Conservation (phyloP, 1,140 invertebrate genomes). For the Dermatophagoides farinae region DNA sequence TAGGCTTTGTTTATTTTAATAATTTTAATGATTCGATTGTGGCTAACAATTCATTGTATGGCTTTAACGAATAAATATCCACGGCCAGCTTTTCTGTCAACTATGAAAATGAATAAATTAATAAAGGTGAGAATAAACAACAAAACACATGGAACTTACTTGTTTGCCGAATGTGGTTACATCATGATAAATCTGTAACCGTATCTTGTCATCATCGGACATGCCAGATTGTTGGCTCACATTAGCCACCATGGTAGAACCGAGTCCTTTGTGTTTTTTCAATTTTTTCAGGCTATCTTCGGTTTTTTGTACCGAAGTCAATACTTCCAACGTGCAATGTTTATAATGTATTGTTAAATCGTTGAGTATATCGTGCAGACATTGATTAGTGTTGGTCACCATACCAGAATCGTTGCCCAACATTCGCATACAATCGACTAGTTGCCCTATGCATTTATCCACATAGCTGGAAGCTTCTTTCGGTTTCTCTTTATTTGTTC, state of each 20-base stretch:
- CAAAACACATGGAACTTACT: too few relatives aligned
- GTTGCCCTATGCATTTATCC: constrained; percentile 38
- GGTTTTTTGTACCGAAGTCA: constrained; percentile 78
- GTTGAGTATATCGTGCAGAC: constrained; percentile 37
- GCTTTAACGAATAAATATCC: background rate
- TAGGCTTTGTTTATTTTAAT: constrained; percentile 4
- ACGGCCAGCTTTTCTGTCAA: background rate
- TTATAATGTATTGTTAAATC: constrained; percentile 38
- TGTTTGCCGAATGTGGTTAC: constrained; percentile 35
- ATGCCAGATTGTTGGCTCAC: constrained; percentile 24
- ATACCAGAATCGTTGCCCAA: constrained; percentile 12
- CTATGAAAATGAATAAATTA: background rate
- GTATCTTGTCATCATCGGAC: constrained; percentile 78
- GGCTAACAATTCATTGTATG: background rate
- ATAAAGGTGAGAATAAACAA: background rate
- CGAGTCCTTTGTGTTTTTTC: constrained; percentile 45
- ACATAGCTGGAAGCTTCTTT: constrained; percentile 56
- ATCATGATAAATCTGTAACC: constrained; percentile 67
- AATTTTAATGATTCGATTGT: constrained; percentile 3
- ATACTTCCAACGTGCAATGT: constrained; percentile 51
- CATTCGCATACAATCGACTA: constrained; percentile 28
- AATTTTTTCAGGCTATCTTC: constrained; percentile 72
- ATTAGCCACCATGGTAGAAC: constrained; percentile 30
- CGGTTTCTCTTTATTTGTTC: constrained; percentile 70
- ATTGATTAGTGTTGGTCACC: constrained; percentile 20